Percentiles rank a stretch among this genome's conserved stretches.
Conservation (phyloP, 2,888 invertebrate species). For the Sialis fuliginosa region DNA sequence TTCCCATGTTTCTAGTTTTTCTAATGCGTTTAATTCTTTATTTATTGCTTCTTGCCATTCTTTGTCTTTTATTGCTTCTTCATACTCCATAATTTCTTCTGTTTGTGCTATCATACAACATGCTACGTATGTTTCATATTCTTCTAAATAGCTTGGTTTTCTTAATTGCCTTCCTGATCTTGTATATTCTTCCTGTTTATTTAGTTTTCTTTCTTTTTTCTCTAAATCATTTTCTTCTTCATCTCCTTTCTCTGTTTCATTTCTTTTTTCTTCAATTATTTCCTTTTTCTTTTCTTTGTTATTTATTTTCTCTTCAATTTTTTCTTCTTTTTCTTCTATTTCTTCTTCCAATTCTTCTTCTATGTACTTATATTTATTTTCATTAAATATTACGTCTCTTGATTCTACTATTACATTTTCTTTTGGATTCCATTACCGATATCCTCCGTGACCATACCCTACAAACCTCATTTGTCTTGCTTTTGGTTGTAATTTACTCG, state of each 20-base stretch:
- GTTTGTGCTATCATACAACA: conserved; percentile 7
- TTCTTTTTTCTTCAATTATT: conserved; percentile 4
- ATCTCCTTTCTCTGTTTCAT: conserved; percentile 3
- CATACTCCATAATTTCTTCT: conserved; percentile 1
- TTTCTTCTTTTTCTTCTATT: not conserved
- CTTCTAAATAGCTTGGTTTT: conserved; percentile 1
- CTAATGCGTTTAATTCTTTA: conserved; percentile 10
- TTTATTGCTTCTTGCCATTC: conserved; percentile 11
- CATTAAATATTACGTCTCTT: conserved; percentile 5
- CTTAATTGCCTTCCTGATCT: not conserved
- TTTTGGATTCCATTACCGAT: not conserved
- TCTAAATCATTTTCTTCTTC: conserved; percentile 2
- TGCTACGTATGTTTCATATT: conserved; percentile 9
- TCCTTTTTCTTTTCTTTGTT: conserved; percentile 1
- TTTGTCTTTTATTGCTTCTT: conserved; percentile 1
- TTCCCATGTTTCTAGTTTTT: conserved; percentile 9
- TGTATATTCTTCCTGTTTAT: not conserved
- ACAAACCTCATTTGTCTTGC: not conserved
- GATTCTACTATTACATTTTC: not conserved
- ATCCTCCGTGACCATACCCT: not conserved
- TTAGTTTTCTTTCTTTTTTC: not conserved
- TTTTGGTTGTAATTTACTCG: not conserved
- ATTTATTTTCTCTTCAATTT: not conserved
- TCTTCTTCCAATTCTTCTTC: not conserved
- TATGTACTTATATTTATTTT: not conserved